Base-by-base conservation (phyloP, 2,888 invertebrate species). In the Priocnemis perturbator region DNA sequence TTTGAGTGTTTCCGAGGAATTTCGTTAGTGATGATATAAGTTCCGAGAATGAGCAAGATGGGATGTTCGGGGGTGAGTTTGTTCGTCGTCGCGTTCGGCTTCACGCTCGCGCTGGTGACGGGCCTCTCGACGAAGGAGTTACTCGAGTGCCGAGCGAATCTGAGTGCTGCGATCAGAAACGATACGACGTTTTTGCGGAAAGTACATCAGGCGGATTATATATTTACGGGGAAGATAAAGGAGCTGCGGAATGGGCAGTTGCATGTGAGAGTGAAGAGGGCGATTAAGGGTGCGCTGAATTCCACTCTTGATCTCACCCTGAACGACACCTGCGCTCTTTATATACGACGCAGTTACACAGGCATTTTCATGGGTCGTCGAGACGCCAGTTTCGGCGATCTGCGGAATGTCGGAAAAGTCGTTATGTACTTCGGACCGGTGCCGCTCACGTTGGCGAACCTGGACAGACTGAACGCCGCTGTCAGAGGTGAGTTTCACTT, bases 401-500 rank as follows among this genome's bases (percentile, higher is more conserved):
- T 65, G 5, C 64, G 64, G 23, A 73, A 73, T 50, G 60, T 50
- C 44, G 79, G 69, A 44, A 85, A 77, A 59, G 77, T 87, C 59
- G 78, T 87, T 21, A 88, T 89, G 88, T 83, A 87, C 71, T 86
- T 87, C 60, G 87, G 88, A 65, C 87, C 89, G 5, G 76, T 89
- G 64, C 87, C 89, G 5, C 81, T 90, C 53, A 90, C 89, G 0
- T 82, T 90, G 50, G 84, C 86, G 19, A 89, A 89, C 71, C 83
- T 90, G 84, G 90, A 89, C 75, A 83, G 88, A 66, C 83, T 90
- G 69, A 87, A 88, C 78, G 88, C 89, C 45, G 89, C 87, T 59
- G 84, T 89, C 64, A 85, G 84, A 89, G 89, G 89, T 88, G 63
- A 81, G 78, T 64, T 62, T 20, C 17, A 15, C 60, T 45, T 14